These are phyloP conservation scores for Siphlonurus alternatus DNA, from an alignment of 2,888 invertebrate genomes.

Conservation along the genomic window DNA sequence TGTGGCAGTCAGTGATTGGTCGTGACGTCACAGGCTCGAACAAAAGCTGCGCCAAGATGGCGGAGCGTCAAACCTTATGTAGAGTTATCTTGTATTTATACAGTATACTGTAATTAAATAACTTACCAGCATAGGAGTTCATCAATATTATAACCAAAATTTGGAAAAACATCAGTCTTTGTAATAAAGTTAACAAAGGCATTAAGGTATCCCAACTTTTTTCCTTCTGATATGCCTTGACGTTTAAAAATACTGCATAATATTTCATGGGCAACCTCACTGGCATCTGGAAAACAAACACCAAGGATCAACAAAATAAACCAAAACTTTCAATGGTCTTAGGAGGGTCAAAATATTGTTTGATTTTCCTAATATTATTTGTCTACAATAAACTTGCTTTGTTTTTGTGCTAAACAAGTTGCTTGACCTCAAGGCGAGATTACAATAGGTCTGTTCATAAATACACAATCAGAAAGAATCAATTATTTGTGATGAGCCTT, in stretches of 20 bases:
- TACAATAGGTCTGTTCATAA: too few relatives aligned
- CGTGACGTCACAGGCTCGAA: too few relatives aligned
- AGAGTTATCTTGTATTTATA: too few relatives aligned
- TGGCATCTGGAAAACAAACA: conserved; percentile 29
- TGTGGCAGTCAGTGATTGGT: too few relatives aligned
- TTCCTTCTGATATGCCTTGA: conserved; percentile 50
- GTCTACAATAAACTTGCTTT: conserved; percentile 12
- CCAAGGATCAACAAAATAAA: conserved; percentile 8
- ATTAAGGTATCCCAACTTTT: conserved; percentile 73
- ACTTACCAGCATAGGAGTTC: conserved; percentile 68
- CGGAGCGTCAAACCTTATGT: too few relatives aligned
- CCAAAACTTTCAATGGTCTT: conserved; percentile 29
- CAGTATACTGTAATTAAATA: too few relatives aligned
- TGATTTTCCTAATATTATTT: conserved; percentile 40
- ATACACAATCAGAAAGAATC: too few relatives aligned
- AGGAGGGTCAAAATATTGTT: conserved; percentile 43
- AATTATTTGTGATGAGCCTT: too few relatives aligned
- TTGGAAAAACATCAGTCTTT: conserved; percentile 39
- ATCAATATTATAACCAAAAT: conserved; percentile 55
- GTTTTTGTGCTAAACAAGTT: neutral
- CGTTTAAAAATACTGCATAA: conserved; percentile 41
- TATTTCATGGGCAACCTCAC: conserved; percentile 38
- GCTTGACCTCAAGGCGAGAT: too few relatives aligned
- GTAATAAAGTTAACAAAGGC: conserved; percentile 64
- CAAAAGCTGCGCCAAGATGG: too few relatives aligned